These are phyloP conservation scores for Cathartes aura DNA, from an alignment of 2,113 vertebrate genomes.

Conservation along the genomic window DNA sequence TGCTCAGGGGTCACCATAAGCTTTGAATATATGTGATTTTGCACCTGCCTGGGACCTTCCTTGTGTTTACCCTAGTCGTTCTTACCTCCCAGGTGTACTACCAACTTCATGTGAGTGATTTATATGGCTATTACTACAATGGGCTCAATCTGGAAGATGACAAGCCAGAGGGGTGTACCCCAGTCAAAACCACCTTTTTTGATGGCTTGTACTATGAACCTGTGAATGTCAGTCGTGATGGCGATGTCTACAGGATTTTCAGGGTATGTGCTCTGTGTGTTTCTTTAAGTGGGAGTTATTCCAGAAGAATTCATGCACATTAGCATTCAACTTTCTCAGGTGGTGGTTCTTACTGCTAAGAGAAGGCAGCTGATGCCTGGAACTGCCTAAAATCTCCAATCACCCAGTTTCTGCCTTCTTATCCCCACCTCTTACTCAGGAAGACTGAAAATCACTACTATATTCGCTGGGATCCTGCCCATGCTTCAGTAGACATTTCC, in stretches of 20 bases:
- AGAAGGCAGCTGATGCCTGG: neutral
- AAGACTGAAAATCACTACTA: neutral
- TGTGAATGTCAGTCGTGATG: conserved; percentile 65
- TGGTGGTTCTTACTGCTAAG: neutral
- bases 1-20: neutral
- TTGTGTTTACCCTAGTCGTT: neutral
- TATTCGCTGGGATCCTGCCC: neutral
- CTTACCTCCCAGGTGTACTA: conserved; percentile 64
- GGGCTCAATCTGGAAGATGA: conserved; percentile 70
- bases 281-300: neutral
- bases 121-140: conserved; percentile 60
- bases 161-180: conserved; percentile 15
- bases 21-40: neutral
- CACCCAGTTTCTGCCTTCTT: neutral
- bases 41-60: neutral
- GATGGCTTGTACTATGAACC: conserved; percentile 73
- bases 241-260: conserved; percentile 61
- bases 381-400: neutral
- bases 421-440: neutral
- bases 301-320: neutral
- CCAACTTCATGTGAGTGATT: neutral
- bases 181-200: conserved; percentile 67
- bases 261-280: conserved; percentile 50
- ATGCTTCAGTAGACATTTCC: neutral
- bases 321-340: neutral